Base-by-base conservation (phyloP, 2,888 invertebrate genomes). In the Caenorhabditis sulstoni region DNA sequence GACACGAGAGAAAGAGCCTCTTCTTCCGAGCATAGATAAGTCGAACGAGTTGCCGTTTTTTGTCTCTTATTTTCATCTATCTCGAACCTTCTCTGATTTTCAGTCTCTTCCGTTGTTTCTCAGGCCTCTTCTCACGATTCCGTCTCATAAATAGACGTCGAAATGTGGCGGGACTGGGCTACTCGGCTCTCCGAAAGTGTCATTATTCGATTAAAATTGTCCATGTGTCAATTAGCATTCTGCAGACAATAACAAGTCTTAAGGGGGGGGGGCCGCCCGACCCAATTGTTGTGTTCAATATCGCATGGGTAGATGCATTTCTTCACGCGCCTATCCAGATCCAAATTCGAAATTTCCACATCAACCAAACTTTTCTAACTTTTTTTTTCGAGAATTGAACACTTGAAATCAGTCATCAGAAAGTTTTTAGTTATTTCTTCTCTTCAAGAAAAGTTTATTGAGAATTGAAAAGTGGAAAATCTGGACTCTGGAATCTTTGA, bases 121-220 rank as follows among this genome's bases (percentile, higher is more conserved):
- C 18, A 29, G 14, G 12, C 18, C 16, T 23, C 16, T 9, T 20
- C 37, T 5, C 44, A 7, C 57, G 0, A 44, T 37, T 55, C 4
- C 52, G 22, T 12, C 11, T 22, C 9, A 22, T 8, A 22, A 49
- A 49, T 49, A 49, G 20, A 49, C 45, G n/a, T 20, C n/a, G 18
- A 14, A 45, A 14, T 29, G 29, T 23, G 23, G 52, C 35, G 29
- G 20, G 11, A 12, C 35, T 35, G n/a, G n/a, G n/a, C 49, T 35
- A 35, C 41, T 44, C 37, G 50, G 16, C 29, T 50, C 44, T 22
- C 11, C n/a, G 35, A 44, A 50, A 58, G 73, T 50, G 41, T 58
- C 73, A 64, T 73, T 73, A 73, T 73, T 73, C 64, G 73, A 73
- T 73, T 73, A 73, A 73, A 73, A 62, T 22, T 57, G 35, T 29